Evolutionary conservation across 23 tunicate genomes (phyloP).

Genomic region (Styela plicata): DNA sequence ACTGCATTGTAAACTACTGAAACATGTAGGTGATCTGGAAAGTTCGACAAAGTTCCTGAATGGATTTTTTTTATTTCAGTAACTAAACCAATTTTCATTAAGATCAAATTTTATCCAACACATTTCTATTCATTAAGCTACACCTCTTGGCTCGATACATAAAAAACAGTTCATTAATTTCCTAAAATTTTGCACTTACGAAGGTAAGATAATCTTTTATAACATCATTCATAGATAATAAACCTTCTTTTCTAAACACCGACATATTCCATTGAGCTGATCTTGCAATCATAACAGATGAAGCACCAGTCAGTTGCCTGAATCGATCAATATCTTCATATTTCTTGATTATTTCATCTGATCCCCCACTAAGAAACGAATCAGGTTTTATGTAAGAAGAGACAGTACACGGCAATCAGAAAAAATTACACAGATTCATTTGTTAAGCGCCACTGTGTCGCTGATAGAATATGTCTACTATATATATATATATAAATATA

Average conservation of each 20-base stretch:
- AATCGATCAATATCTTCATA: constrained; percentile 84
- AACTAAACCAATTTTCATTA: background rate
- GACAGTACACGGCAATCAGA: constrained; percentile 73
- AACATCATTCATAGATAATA: constrained; percentile 64
- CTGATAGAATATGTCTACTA: too few species aligned
- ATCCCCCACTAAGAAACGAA: constrained; percentile 64
- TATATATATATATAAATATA: too few species aligned
- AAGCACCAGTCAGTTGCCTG: constrained; percentile 48
- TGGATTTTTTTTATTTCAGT: too few species aligned
- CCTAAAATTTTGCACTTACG: constrained; percentile 26
- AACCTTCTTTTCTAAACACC: constrained; percentile 84
- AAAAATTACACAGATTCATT: constrained; percentile 76
- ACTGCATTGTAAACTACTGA: too few species aligned
- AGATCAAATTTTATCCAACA: background rate
- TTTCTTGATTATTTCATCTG: constrained; percentile 48
- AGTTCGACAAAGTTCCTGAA: too few species aligned
- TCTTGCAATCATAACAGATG: constrained; percentile 92
- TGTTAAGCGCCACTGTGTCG: too few species aligned
- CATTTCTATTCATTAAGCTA: background rate
- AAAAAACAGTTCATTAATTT: background rate
- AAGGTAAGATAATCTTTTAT: constrained; percentile 67
- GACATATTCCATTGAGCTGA: constrained; percentile 82
- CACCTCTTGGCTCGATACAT: background rate
- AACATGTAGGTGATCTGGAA: too few species aligned
- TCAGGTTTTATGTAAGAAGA: background rate